Evolutionary conservation across 23 tunicate species (phyloP).

Genomic region (Botrylloides violaceus): DNA sequence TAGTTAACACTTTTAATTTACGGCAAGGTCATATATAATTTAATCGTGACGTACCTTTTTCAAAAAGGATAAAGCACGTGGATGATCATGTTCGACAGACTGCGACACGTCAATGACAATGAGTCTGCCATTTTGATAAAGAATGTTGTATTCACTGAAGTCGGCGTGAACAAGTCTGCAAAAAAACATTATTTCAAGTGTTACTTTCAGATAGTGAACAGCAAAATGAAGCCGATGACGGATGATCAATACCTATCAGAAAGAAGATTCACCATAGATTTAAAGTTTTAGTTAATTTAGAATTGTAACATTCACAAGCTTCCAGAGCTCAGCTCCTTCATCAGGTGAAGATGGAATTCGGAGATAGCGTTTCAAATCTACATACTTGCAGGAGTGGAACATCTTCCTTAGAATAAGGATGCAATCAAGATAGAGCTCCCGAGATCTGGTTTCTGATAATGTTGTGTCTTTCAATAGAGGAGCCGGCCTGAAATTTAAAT

Average conservation of each 20-base stretch:
- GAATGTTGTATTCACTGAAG: slow-evolving; percentile 77
- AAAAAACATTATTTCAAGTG: too few species aligned
- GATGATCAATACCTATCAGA: too few species aligned
- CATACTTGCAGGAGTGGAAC: slow-evolving; percentile 56
- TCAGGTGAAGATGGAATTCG: too few species aligned
- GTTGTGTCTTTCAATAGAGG: slow-evolving; percentile 74
- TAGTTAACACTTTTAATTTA: background rate
- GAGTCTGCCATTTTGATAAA: slow-evolving; percentile 63
- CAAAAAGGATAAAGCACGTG: slow-evolving; percentile 71
- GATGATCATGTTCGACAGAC: slow-evolving; percentile 95
- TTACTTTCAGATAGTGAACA: too few species aligned
- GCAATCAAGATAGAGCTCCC: slow-evolving; percentile 78
- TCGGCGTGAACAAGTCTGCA: slow-evolving; percentile 89
- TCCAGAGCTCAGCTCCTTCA: too few species aligned
- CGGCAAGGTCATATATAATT: background rate
- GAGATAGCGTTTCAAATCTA: background rate
- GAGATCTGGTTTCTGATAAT: slow-evolving; percentile 54
- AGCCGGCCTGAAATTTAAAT: slow-evolving; percentile 43
- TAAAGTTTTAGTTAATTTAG: too few species aligned
- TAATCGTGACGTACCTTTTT: slow-evolving; percentile 22
- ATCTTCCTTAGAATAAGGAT: slow-evolving; percentile 54
- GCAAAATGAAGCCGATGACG: too few species aligned
- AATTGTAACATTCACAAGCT: too few species aligned
- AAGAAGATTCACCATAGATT: too few species aligned
- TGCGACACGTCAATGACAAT: slow-evolving; percentile 95